Percentiles rank a stretch among this genome's conserved stretches.
These are phyloP conservation scores for Phytoseiulus persimilis DNA, from an alignment of 2,888 invertebrate genomes.

Conservation along the genomic window DNA sequence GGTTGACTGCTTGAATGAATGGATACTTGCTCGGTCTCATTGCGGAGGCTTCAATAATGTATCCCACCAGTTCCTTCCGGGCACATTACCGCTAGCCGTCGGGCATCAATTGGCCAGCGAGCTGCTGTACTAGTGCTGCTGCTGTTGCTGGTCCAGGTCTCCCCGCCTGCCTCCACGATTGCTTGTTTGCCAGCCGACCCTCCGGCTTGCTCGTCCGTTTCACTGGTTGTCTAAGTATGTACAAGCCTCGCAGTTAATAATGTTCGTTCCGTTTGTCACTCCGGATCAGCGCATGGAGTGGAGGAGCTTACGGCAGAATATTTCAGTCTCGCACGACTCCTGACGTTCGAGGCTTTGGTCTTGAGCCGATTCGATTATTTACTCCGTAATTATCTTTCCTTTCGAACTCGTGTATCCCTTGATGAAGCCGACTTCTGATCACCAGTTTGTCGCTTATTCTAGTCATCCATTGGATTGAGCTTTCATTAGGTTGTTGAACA, in stretches of 20 bases:
- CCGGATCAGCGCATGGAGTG: background rate
- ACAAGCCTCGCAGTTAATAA: background rate
- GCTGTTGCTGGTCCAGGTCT: no score
- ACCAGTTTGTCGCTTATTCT: no score
- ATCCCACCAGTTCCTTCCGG: background rate
- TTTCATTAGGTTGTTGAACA: no score
- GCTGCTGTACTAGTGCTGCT: no score
- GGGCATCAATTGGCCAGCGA: background rate
- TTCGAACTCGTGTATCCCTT: background rate
- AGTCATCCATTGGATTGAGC: no score
- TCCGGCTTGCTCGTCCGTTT: background rate
- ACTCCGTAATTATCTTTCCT: background rate
- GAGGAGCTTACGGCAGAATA: background rate
- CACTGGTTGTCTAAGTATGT: background rate
- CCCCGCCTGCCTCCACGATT: background rate
- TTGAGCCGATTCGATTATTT: background rate
- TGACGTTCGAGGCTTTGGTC: background rate
- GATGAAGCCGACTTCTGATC: background rate
- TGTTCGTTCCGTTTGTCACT: background rate
- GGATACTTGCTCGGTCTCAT: background rate
- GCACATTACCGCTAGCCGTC: background rate
- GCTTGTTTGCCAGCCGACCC: background rate
- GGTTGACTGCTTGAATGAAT: background rate
- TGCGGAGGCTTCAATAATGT: background rate
- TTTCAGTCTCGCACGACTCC: background rate